These are phyloP conservation scores for Callinectes sapidus DNA, from an alignment of 2,888 invertebrate genomes.

Conservation along the genomic window DNA sequence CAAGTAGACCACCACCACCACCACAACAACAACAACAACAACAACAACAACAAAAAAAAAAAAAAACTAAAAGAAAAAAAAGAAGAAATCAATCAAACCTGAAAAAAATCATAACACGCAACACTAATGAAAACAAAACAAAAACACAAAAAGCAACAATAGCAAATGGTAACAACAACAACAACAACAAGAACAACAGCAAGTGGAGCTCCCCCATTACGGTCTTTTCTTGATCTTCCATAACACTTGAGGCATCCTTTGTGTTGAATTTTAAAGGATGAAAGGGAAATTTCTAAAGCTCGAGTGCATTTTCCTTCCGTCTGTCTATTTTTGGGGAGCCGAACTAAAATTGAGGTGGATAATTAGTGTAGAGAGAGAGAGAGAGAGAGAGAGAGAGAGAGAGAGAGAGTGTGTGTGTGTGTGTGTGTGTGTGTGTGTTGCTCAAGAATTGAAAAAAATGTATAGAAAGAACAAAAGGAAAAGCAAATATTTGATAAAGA, in stretches of 20 bases:
- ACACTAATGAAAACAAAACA: background rate
- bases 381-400: background rate
- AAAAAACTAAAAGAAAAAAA: background rate
- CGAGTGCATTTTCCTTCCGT: constrained; percentile 8
- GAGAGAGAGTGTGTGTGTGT: too few species aligned
- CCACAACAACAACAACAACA: background rate
- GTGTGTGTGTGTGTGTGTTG: too few species aligned
- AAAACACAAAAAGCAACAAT: background rate
- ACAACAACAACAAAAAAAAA: background rate
- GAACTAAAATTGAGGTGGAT: background rate
- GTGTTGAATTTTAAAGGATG: background rate
- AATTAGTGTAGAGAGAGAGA: background rate
- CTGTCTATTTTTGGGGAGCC: background rate
- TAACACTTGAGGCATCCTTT: background rate
- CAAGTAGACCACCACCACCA: background rate
- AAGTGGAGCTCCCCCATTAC: background rate
- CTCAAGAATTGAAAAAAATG: too few species aligned
- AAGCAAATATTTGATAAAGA: too few species aligned
- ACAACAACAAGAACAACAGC: background rate
- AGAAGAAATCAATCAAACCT: background rate
- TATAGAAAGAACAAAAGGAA: too few species aligned
- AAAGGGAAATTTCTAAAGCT: constrained; percentile 11
- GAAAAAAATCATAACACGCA: background rate
- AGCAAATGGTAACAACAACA: background rate
- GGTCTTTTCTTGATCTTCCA: constrained; percentile 7